These are phyloP conservation scores for Octopus bimaculoides DNA, from an alignment of 1,140 invertebrate species.

Conservation along the genomic window DNA sequence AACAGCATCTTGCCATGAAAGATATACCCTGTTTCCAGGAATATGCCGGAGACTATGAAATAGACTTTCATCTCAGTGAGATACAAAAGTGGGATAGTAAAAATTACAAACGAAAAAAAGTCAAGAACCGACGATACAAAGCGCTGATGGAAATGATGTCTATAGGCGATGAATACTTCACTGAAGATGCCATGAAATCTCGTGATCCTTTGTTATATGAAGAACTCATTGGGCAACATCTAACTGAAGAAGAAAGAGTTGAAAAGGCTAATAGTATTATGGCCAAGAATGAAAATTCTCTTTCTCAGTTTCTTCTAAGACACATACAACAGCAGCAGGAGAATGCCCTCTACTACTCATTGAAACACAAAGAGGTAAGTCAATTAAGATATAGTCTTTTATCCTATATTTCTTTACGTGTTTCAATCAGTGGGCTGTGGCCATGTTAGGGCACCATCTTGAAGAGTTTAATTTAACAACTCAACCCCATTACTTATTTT, in stretches of 20 bases:
- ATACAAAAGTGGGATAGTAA: conserved; percentile 56
- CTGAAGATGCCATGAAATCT: conserved; percentile 88
- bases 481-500: too few species aligned
- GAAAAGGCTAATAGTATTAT: conserved; percentile 50
- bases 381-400: not conserved
- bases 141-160: conserved; percentile 74
- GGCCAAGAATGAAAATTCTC: conserved; percentile 42
- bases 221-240: conserved; percentile 79
- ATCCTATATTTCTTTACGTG: too few species aligned
- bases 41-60: conserved; percentile 61
- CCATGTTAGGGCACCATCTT: too few species aligned
- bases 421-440: too few species aligned
- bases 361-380: conserved; percentile 64
- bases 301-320: conserved; percentile 57
- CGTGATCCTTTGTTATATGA: conserved; percentile 86
- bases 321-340: conserved; percentile 64
- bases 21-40: conserved; percentile 69
- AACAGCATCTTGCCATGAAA: conserved; percentile 67
- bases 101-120: conserved; percentile 58
- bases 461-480: too few species aligned
- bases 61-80: conserved; percentile 62
- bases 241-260: conserved; percentile 72
- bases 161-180: conserved; percentile 75
- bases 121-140: conserved; percentile 78
- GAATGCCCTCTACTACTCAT: conserved; percentile 64